Evolutionary conservation across 2,113 vertebrate genomes (phyloP), one percentile per base, ranked within the genome.

Genomic region (Xenotilapia flavipinnis): DNA sequence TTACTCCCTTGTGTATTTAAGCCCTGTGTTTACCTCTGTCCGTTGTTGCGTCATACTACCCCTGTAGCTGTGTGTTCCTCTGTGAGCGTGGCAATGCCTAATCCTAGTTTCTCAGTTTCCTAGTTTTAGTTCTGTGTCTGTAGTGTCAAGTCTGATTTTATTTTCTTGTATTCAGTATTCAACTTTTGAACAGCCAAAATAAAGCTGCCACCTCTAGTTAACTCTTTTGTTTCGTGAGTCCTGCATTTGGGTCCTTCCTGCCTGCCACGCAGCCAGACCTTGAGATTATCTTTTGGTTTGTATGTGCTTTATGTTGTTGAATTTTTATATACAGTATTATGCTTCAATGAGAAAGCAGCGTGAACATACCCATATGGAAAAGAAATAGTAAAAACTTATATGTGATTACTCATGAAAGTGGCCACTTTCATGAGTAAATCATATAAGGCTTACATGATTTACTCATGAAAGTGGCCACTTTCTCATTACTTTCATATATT

Each of bases 21-120:
- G 55, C 55, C 26, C 26, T 31, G 55, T 58, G 55, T 58, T 28
- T 58, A 28, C 26, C 26, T 58, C 5, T 58, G 55, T 58, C 13
- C 0, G 0, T 17, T 58, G 0, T 58, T 58, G 56, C 56, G 0
- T 58, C 14, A 17, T 31, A 6, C 14, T 17, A 9, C 5, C 26
- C 56, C 14, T 31, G 26, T 58, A 58, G 26, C 26, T 60, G 8
- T 60, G 56, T 31, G 26, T 31, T 60, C 56, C 26, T 60, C 5
- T 31, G 26, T 58, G 26, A 31, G 56, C 3, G 5, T 58, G 26
- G 56, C 56, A 58, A 60, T 60, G 26, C 26, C 56, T 60, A 31
- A 17, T 60, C 26, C 26, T 60, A 31, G 56, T 31, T 31, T 58
- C 56, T 17, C 56, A 58, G 14, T 58, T 31, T 58, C 56, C 26